phyloP scores from a whole-genome alignment of 2,888 invertebrate genomes.

The Syritta pipiens region DNA sequence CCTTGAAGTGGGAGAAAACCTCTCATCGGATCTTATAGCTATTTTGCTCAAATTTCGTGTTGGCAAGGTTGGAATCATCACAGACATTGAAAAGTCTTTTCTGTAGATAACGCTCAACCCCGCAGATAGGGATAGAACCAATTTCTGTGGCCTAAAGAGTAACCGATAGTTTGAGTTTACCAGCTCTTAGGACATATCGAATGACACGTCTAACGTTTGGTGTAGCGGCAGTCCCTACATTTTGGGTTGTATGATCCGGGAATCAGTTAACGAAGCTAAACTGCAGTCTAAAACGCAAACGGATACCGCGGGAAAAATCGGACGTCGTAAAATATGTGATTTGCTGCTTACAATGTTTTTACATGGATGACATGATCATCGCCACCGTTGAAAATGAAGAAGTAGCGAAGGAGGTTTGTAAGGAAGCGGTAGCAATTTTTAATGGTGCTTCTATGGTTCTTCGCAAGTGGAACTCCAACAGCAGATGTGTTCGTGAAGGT shows the following conservation, averaged over 20 bases:
- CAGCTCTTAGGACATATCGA: constrained; percentile 15
- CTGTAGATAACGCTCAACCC: neutral
- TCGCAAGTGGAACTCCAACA: constrained; percentile 28
- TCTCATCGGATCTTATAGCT: neutral
- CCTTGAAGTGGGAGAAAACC: neutral
- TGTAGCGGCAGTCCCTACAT: constrained; percentile 6
- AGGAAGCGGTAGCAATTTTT: constrained; percentile 2
- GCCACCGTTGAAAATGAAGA: constrained; percentile 4
- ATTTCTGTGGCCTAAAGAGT: no score
- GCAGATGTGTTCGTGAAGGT: neutral
- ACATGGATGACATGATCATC: constrained; percentile 18
- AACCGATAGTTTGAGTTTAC: neutral
- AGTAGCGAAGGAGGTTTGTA: neutral
- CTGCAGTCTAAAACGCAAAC: neutral
- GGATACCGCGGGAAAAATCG: neutral
- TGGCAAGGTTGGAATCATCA: neutral
- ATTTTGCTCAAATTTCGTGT: neutral
- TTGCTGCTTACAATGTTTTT: neutral
- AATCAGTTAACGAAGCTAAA: neutral
- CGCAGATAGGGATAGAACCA: neutral
- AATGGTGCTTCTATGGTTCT: constrained; percentile 20
- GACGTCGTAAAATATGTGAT: neutral
- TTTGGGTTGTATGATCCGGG: constrained; percentile 1
- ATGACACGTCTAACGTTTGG: constrained; percentile 14
- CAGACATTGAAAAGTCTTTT: neutral